Base-by-base conservation (phyloP, 2,888 invertebrate species). In the Plebejus anna region DNA sequence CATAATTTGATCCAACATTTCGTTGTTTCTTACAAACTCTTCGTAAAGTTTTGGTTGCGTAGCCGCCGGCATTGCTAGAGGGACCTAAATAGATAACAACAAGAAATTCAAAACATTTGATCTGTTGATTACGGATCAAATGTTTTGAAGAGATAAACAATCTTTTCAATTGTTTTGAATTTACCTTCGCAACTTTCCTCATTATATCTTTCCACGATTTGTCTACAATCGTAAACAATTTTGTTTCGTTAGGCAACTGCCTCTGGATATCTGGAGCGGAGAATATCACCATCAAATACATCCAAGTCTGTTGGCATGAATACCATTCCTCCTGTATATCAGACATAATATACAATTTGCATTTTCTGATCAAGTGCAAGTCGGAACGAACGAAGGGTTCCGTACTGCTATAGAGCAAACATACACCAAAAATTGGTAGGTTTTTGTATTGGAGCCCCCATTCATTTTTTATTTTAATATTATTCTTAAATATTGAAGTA, bases 281-380 rank as follows among this genome's bases (percentile, higher is more conserved):
- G 88, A 99, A 99, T 84, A 99, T 98, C 0, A 98, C 98, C 88
- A 99, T 98, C 83, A 99, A 91, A 86, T 99, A 98, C 61, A 98
- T 95, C 98, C 99, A 99, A n/a, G 97, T 97, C 82, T 97, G 96
- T 88, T 98, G 98, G 83, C 98, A 98, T 78, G 95, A 95, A 82
- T 95, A 95, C 98, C 98, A 98, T 86, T 97, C 97, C 86, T 98
- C 98, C 97, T 97, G 84, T 76, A 70, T 1, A 66, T 66, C 28
- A 28, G 66, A 66, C 13, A 59, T 59, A n/a, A 59, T 59, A n/a
- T 7, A 22, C 4, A 22, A 59, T 59, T 22, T n/a, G 7, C 6
- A 59, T 22, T 59, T 59, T 22, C 59, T n/a, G 22, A 59, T 1
- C 22, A 22, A 22, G 22, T 22, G 22, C 22, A 22, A 22, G 22